These are phyloP conservation scores for Apogon hyalosoma DNA, from an alignment of 2,797 vertebrate species.

Conservation along the genomic window DNA sequence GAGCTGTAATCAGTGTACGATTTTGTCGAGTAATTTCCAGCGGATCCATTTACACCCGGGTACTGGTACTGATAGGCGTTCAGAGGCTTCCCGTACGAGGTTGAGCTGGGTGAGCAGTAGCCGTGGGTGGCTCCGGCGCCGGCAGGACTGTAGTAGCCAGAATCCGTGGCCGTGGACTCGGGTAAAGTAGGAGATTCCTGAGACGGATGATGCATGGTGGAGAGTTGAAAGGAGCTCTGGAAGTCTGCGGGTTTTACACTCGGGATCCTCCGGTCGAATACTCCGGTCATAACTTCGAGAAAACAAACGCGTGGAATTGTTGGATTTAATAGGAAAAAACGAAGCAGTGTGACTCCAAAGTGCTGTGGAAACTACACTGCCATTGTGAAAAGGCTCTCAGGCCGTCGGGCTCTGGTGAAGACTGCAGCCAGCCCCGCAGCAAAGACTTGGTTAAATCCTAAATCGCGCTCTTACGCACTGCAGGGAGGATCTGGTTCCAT, in stretches of 20 bases:
- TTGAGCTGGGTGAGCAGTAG: constrained; percentile 95
- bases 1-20: constrained; percentile 92
- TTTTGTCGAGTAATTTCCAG: constrained; percentile 93
- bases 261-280: constrained; percentile 96
- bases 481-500: constrained; percentile 99
- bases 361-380: constrained; percentile 84
- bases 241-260: constrained; percentile 93
- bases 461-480: constrained; percentile 99
- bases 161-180: constrained; percentile 97
- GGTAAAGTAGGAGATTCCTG: constrained; percentile 99
- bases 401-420: constrained; percentile 88
- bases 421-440: constrained; percentile 94
- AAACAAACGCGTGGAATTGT: constrained; percentile 34
- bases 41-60: constrained; percentile 91
- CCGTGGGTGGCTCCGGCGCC: constrained; percentile 87
- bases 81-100: constrained; percentile 94
- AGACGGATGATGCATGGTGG: constrained; percentile 96
- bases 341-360: constrained; percentile 71
- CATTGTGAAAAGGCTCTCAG: constrained; percentile 85
- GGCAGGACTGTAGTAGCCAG: constrained; percentile 94
- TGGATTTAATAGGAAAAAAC: constrained; percentile 49
- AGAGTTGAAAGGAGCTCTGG: constrained; percentile 92
- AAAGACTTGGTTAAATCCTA: constrained; percentile 99
- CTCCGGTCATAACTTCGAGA: constrained; percentile 92
- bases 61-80: constrained; percentile 97